Conservation (phyloP, 2,888 invertebrate genomes). For the Nemoura dubitans region DNA sequence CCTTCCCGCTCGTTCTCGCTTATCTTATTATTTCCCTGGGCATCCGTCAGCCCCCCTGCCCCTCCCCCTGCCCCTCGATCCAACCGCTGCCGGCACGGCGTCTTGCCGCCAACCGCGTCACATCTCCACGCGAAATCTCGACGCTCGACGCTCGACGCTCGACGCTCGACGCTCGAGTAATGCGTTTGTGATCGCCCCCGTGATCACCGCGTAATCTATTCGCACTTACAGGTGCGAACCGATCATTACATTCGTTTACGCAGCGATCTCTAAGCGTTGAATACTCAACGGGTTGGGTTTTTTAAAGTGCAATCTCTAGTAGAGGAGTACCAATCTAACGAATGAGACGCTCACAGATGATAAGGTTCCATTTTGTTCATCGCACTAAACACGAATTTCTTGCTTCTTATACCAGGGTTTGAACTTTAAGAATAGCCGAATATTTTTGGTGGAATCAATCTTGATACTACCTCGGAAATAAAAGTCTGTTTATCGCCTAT, state of each 20-base stretch:
- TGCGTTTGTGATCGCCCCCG: not conserved
- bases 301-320: not conserved
- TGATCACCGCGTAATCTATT: not conserved
- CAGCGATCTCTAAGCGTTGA: not conserved
- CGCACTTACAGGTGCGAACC: not conserved
- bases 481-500: too few species aligned
- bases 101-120: not conserved
- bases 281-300: not conserved
- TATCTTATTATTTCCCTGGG: slow-evolving; percentile 20
- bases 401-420: too few species aligned
- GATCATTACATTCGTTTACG: not conserved
- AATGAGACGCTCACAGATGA: not conserved
- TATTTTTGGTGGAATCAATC: too few species aligned
- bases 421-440: too few species aligned
- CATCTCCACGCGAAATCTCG: not conserved
- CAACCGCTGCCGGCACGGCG: not conserved
- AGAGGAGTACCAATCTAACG: not conserved
- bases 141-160: not conserved
- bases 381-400: too few species aligned
- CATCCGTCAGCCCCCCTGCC: not conserved
- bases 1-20: not conserved
- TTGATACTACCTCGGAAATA: too few species aligned
- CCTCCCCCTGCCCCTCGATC: not conserved
- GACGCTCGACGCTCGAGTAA: not conserved
- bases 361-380: too few species aligned